These are phyloP conservation scores for Dromius quadrimaculatus DNA, from an alignment of 2,888 invertebrate genomes.

Conservation along the genomic window DNA sequence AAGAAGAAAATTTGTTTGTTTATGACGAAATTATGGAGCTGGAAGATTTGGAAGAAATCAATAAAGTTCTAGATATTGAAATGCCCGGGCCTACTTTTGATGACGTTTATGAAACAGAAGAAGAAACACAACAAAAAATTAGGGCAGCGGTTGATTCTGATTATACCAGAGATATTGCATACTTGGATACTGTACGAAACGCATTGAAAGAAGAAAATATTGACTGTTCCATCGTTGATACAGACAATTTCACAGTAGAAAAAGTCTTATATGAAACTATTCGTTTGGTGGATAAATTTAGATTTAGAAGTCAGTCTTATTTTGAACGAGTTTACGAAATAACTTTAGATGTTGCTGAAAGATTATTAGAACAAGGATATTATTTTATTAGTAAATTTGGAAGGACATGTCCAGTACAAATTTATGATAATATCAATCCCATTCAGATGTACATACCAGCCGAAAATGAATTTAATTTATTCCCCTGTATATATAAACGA, in stretches of 20 bases:
- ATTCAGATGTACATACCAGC: constrained; percentile 69
- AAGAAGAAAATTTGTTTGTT: constrained; percentile 57
- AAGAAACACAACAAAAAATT: constrained; percentile 67
- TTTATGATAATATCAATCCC: constrained; percentile 67
- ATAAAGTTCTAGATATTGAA: constrained; percentile 61
- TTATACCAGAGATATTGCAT: constrained; percentile 66
- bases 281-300: constrained; percentile 61
- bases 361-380: constrained; percentile 71
- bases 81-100: constrained; percentile 68
- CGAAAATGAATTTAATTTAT: constrained; percentile 66
- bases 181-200: background rate
- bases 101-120: constrained; percentile 68
- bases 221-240: constrained; percentile 64
- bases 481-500: constrained; percentile 71
- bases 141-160: constrained; percentile 63
- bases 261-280: constrained; percentile 60
- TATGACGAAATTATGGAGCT: constrained; percentile 68
- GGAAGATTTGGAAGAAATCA: constrained; percentile 67
- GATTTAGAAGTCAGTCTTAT: constrained; percentile 68
- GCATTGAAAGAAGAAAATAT: constrained; percentile 65
- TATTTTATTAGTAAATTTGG: constrained; percentile 75
- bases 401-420: constrained; percentile 75
- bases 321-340: constrained; percentile 72
- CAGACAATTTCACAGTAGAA: constrained; percentile 64
- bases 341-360: constrained; percentile 70